phyloP scores from a whole-genome alignment of 2,888 invertebrate species.

The Flexamia atlantica region DNA sequence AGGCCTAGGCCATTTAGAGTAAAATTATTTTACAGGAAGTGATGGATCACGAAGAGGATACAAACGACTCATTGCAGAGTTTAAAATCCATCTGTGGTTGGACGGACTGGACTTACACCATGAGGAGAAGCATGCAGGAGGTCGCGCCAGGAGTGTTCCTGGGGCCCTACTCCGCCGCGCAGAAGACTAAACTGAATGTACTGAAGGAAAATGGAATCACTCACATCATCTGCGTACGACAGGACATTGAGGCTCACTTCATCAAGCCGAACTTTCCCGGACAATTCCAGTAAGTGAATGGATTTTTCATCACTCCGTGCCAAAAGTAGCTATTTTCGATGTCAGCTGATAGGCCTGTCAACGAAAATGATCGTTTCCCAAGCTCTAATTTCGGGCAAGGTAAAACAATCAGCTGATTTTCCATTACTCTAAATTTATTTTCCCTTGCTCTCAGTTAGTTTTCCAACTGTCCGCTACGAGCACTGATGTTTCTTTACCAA shows the following conservation, averaged over 20 bases:
- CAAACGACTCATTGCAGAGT: not conserved
- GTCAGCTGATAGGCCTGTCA: too few species aligned
- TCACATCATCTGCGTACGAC: conserved; percentile 83
- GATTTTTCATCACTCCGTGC: too few species aligned
- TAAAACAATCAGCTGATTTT: too few species aligned
- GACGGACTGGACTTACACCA: conserved; percentile 73
- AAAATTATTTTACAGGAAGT: not conserved
- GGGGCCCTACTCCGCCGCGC: conserved; percentile 82
- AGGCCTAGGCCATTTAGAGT: too few species aligned
- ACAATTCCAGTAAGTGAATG: conserved; percentile 77
- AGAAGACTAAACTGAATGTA: conserved; percentile 77
- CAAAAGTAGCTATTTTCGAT: too few species aligned
- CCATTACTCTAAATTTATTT: too few species aligned
- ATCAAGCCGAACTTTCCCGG: conserved; percentile 82
- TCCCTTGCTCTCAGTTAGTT: too few species aligned
- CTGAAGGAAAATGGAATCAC: conserved; percentile 79
- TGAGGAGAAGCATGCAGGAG: conserved; percentile 78
- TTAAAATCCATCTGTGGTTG: not conserved
- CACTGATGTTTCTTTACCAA: too few species aligned
- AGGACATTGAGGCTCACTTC: conserved; percentile 80
- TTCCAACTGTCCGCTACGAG: too few species aligned
- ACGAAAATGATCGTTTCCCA: too few species aligned
- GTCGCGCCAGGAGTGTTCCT: conserved; percentile 82
- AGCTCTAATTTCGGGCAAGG: too few species aligned
- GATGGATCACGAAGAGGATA: conserved; percentile 12